phyloP scores from a whole-genome alignment of 2,888 invertebrate genomes.

The Tachina grossa region DNA sequence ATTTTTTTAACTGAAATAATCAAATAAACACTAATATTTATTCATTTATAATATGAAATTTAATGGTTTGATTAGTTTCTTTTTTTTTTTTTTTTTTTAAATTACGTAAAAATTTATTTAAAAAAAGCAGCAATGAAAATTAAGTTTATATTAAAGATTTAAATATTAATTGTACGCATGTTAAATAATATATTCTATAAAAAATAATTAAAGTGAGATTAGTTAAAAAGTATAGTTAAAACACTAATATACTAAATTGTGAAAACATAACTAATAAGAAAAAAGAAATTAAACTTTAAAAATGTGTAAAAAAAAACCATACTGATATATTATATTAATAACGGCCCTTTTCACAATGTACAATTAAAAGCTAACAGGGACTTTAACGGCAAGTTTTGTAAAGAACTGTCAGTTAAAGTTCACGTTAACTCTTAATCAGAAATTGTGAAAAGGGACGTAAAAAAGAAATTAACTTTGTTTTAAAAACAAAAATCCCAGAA shows the following conservation, averaged over 20 bases:
- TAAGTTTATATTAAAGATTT: not conserved
- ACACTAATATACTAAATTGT: not conserved
- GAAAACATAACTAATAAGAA: not conserved
- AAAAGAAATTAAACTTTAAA: not conserved
- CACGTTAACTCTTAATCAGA: too few species aligned
- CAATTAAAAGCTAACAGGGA: too few species aligned
- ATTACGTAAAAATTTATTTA: not conserved
- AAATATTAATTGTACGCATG: slow-evolving; percentile 8
- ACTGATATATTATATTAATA: not conserved
- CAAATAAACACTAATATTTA: slow-evolving; percentile 13
- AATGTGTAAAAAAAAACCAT: not conserved
- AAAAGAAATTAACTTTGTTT: not conserved
- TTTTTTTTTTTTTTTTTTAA: not conserved
- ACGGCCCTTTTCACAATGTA: too few species aligned
- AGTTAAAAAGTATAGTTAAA: not conserved
- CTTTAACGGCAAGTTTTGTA: too few species aligned
- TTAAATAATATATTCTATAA: not conserved
- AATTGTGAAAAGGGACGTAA: too few species aligned
- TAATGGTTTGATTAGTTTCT: not conserved
- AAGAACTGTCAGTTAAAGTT: too few species aligned
- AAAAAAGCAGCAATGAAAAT: slow-evolving; percentile 12
- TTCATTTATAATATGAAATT: slow-evolving; percentile 18
- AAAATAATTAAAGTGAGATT: not conserved
- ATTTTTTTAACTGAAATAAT: slow-evolving; percentile 21
- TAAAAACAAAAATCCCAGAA: not conserved